phyloP scores from a whole-genome alignment of 2,113 vertebrate genomes.

The Nibea coibor region DNA sequence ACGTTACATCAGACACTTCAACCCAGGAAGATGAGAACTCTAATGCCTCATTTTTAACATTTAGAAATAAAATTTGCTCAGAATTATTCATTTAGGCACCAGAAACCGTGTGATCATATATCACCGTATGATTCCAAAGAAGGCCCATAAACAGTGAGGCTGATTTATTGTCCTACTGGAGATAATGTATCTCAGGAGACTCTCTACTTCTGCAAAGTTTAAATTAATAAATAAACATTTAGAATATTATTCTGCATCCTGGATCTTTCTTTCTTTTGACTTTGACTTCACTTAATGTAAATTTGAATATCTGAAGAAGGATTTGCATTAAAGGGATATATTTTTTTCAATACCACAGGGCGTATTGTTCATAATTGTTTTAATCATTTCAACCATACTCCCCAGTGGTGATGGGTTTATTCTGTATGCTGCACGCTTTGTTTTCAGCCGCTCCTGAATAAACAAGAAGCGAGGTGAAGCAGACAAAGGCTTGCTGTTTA shows the following conservation, averaged over 20 bases:
- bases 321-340: neutral
- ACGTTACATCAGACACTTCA: neutral
- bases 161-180: slow-evolving; percentile 11
- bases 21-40: neutral
- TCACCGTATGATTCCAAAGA: neutral
- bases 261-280: neutral
- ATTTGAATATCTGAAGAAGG: neutral
- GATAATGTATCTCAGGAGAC: slow-evolving; percentile 16
- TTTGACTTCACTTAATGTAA: neutral
- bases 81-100: neutral
- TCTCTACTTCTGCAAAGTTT: neutral
- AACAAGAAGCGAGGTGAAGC: slow-evolving; percentile 49
- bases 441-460: slow-evolving; percentile 49
- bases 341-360: neutral
- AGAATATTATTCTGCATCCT: neutral
- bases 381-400: neutral
- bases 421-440: slow-evolving; percentile 55
- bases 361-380: neutral
- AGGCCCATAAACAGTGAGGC: neutral
- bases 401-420: slow-evolving; percentile 19
- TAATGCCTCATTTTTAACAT: neutral
- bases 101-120: neutral
- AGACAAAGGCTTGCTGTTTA: slow-evolving; percentile 57
- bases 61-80: neutral
- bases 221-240: neutral